A percentile compares a stretch with the other conserved stretches of the same genome.
phyloP scores from a whole-genome alignment of 2,888 invertebrate species.

The Cerastis leucographa region DNA sequence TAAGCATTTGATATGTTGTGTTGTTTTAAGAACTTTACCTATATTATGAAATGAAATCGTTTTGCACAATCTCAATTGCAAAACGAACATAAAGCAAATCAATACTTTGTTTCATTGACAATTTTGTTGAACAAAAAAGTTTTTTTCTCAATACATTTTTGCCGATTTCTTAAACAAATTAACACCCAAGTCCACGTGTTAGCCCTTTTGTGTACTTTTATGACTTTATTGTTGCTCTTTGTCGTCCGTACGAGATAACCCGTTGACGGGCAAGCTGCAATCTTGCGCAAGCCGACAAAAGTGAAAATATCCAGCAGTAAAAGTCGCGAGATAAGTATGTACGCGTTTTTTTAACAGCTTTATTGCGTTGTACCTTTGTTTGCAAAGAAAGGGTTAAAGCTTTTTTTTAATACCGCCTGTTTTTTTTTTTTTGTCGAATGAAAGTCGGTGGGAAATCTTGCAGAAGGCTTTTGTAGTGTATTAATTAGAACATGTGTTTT shows the following conservation, averaged over 20 bases:
- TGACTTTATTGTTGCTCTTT: constrained; percentile 79
- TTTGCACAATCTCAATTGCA: constrained; percentile 21
- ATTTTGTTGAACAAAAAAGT: constrained; percentile 61
- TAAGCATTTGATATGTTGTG: not conserved
- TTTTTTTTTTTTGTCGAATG: not conserved
- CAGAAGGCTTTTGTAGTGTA: not conserved
- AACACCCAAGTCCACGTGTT: constrained; percentile 85
- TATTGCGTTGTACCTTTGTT: constrained; percentile 68
- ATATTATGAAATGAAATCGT: not conserved
- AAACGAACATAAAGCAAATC: constrained; percentile 24
- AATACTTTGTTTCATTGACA: constrained; percentile 68
- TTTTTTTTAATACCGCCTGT: constrained; percentile 11
- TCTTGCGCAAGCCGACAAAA: constrained; percentile 88
- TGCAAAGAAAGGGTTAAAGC: constrained; percentile 69
- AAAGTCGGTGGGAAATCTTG: not conserved
- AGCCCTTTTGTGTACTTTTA: constrained; percentile 86
- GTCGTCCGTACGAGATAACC: constrained; percentile 71
- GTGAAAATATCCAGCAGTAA: constrained; percentile 86
- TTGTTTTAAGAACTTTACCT: not conserved
- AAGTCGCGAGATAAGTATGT: constrained; percentile 74
- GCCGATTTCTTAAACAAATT: constrained; percentile 84
- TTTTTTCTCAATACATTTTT: constrained; percentile 62
- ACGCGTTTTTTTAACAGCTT: constrained; percentile 65
- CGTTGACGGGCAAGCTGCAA: constrained; percentile 39
- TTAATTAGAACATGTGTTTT: not conserved